phyloP scores from a whole-genome alignment of 2,113 vertebrate genomes.

The Pachycephala philippinensis region DNA sequence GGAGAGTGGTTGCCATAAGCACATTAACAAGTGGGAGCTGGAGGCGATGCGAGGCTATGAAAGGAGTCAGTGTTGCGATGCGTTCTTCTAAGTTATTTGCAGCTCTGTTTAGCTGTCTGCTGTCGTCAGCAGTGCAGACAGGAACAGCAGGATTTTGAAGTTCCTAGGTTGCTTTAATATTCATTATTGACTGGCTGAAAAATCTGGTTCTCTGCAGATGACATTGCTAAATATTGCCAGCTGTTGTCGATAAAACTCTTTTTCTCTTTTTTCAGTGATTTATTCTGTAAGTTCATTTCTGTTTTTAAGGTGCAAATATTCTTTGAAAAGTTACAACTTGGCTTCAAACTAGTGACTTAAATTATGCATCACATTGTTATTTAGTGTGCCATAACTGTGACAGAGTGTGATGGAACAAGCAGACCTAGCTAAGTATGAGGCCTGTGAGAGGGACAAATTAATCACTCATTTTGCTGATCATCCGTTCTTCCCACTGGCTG shows the following conservation, averaged over 20 bases:
- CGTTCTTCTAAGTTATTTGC: background rate
- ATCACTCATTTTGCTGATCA: background rate
- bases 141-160: background rate
- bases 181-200: background rate
- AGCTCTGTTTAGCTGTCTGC: conserved; percentile 10
- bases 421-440: background rate
- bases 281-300: background rate
- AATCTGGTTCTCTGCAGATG: background rate
- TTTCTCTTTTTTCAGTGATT: background rate
- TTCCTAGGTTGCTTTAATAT: background rate
- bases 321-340: background rate
- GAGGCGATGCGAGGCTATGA: fast-evolving
- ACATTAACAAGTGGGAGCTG: background rate
- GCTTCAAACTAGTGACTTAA: background rate
- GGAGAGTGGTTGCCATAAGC: background rate
- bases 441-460: background rate
- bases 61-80: background rate
- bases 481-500: background rate
- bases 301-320: background rate
- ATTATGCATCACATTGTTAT: background rate
- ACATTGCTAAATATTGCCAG: background rate
- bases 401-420: background rate
- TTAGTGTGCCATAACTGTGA: background rate
- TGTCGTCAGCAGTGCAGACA: background rate
- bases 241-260: background rate